Conservation (phyloP, 1,140 invertebrate species). For the Drosophila miranda region DNA sequence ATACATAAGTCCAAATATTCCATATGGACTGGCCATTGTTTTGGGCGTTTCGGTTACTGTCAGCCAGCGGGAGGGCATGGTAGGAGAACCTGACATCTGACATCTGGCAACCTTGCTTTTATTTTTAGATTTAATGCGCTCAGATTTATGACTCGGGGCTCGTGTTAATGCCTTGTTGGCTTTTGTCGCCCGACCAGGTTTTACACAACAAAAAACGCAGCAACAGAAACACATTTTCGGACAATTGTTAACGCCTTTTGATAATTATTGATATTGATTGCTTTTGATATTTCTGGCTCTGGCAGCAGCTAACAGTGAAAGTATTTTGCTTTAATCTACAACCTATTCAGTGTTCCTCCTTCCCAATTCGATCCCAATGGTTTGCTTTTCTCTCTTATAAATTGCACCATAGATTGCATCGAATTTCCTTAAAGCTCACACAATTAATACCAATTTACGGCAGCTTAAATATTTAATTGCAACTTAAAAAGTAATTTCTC, state of each 20-base stretch:
- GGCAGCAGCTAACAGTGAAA: conserved; percentile 51
- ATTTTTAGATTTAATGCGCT: conserved; percentile 42
- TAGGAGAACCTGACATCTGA: conserved; percentile 38
- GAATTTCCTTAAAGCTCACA: conserved; percentile 11
- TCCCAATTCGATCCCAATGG: conserved; percentile 4
- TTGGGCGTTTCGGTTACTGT: conserved; percentile 40
- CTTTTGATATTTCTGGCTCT: conserved; percentile 33
- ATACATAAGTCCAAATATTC: conserved; percentile 18
- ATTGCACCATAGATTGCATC: conserved; percentile 12
- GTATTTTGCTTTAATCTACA: conserved; percentile 17
- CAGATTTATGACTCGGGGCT: conserved; percentile 55
- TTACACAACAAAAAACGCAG: conserved; percentile 16
- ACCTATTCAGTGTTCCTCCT: conserved; percentile 11
- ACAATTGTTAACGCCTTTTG: conserved; percentile 57
- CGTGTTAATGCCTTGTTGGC: conserved; percentile 68
- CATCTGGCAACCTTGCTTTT: conserved; percentile 64
- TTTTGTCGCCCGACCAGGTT: conserved; percentile 47
- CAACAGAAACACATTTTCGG: conserved; percentile 43
- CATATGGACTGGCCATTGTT: conserved; percentile 49
- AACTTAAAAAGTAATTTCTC: conserved; percentile 6
- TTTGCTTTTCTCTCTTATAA: conserved; percentile 5
- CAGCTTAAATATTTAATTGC: conserved; percentile 6
- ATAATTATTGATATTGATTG: conserved; percentile 53
- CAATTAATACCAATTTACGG: neutral
- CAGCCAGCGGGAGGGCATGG: neutral